phyloP scores from a whole-genome alignment of 2,888 invertebrate species.

The Chloroclysta siterata region DNA sequence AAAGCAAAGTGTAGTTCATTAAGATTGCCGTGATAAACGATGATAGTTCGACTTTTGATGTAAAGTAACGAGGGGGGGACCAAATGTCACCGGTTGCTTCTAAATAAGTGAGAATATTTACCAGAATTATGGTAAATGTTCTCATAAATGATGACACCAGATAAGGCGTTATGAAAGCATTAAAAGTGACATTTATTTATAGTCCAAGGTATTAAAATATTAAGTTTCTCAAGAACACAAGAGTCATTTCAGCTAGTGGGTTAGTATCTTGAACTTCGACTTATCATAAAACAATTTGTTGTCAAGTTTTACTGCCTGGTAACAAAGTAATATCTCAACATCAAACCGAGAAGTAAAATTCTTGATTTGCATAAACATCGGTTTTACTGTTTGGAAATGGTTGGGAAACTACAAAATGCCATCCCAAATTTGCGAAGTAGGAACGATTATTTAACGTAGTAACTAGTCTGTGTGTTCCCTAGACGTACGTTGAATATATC shows the following conservation, averaged over 20 bases:
- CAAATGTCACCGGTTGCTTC: slow-evolving; percentile 18
- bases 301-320: not conserved
- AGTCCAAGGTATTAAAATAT: slow-evolving; percentile 13
- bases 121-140: slow-evolving; percentile 23
- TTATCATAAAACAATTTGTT: not conserved
- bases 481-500: too few relatives aligned
- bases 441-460: too few relatives aligned
- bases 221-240: not conserved
- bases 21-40: slow-evolving; percentile 26
- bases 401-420: not conserved
- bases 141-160: slow-evolving; percentile 23
- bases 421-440: not conserved
- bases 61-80: slow-evolving; percentile 17
- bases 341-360: too few relatives aligned
- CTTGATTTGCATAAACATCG: too few relatives aligned
- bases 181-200: slow-evolving; percentile 22
- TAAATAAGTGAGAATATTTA: slow-evolving; percentile 17
- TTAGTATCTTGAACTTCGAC: too few relatives aligned
- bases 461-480: not conserved
- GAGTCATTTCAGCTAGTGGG: too few relatives aligned
- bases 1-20: slow-evolving; percentile 31
- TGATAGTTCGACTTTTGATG: slow-evolving; percentile 21
- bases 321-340: not conserved
- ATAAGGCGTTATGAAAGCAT: slow-evolving; percentile 22
- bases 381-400: too few relatives aligned